Evolutionary conservation across 1,140 invertebrate species (phyloP), one percentile per base, ranked within the genome.

Genomic region (Meteorus sp.): DNA sequence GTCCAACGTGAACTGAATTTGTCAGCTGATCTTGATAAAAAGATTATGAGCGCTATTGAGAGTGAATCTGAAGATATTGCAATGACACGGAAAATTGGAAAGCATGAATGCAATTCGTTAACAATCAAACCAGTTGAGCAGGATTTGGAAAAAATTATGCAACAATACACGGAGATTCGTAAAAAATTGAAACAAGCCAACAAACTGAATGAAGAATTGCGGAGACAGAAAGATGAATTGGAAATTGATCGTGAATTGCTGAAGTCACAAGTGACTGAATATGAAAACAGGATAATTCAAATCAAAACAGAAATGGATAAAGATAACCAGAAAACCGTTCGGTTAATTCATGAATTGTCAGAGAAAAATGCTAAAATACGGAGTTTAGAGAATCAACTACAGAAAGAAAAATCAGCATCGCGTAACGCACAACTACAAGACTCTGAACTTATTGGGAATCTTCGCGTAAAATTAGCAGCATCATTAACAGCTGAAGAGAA

Each of bases 1-100:
- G 78, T 87, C 2, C 81, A 85, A 25, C 77, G 82, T 48, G 84
- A 87, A 62, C 58, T 87, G 0, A 81, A 86, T 67, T 78, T 84
- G 43, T 86, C 85, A 0, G 84, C 79, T 0, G 77, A 80, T 56
- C 67, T 87, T 5, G 86, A 87, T 65, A 79, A 81, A 1, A 83
- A 82, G 54, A 79, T 86, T 22, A 69, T 85, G 13, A 79, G 76
- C 37, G 85, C 81, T 1, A 83, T 84, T 43, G 77, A 83, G 19
- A 78, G 74, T 47, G 79, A 82, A 15, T 60, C 70, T 9, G 80
- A 72, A 4, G 64, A 64, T n/a, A 17, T 57, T 4, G 43, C 54
- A 11, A 22, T 53, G 0, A 53, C 47, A 20, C 55, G 58, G 33
- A 53, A 48, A 39, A 61, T 63, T 22, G 65, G 67, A 17, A 61